phyloP scores from a whole-genome alignment of 2,797 vertebrate genomes.

The Parauchenoglanis punctatus region DNA sequence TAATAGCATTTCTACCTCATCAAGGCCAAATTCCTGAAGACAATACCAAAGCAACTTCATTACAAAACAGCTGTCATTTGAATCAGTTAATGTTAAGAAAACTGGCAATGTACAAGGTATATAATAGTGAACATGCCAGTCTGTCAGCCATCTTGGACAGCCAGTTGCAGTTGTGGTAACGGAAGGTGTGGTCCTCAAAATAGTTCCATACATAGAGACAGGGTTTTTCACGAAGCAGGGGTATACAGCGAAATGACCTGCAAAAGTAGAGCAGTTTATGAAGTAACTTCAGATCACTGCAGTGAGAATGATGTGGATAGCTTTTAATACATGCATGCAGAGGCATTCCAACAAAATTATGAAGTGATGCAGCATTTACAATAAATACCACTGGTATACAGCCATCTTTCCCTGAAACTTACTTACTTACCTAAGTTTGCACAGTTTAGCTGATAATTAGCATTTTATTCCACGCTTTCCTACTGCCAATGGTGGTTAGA shows the following conservation, averaged over 20 bases:
- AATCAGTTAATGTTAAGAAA: neutral
- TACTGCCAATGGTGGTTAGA: neutral
- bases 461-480: neutral
- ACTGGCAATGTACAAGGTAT: neutral
- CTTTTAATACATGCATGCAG: neutral
- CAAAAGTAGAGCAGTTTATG: neutral
- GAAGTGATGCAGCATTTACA: neutral
- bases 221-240: conserved; percentile 79
- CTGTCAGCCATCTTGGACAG: conserved; percentile 84
- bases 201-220: conserved; percentile 85
- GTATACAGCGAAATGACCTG: conserved; percentile 86
- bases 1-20: conserved; percentile 81
- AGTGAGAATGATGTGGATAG: neutral
- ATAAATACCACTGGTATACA: neutral
- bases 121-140: conserved; percentile 64
- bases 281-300: neutral
- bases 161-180: conserved; percentile 85
- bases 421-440: neutral
- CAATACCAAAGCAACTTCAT: neutral
- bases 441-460: neutral
- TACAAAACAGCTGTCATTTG: neutral
- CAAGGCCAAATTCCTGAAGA: conserved; percentile 83
- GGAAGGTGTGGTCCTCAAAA: conserved; percentile 91
- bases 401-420: neutral
- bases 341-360: neutral